These are phyloP conservation scores for Falco biarmicus DNA, from an alignment of 2,797 vertebrate genomes.

Conservation along the genomic window DNA sequence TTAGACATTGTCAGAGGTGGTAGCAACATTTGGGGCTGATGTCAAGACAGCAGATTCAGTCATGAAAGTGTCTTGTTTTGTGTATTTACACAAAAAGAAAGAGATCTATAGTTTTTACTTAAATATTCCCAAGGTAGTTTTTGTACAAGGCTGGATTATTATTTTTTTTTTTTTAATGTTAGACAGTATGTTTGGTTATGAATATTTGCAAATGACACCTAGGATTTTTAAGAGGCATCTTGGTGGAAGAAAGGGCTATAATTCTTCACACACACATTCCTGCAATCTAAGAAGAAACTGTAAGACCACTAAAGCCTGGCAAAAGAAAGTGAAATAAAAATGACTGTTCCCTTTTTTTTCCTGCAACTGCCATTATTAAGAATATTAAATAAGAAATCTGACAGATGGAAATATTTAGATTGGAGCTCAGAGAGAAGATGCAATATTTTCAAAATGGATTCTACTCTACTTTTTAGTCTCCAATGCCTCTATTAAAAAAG, in stretches of 20 bases:
- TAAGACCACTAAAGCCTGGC: slow-evolving; percentile 31
- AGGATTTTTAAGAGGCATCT: slow-evolving; percentile 6
- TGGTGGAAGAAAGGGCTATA: not conserved
- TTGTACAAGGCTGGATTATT: not conserved
- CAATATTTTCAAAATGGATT: slow-evolving; percentile 42
- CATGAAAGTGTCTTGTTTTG: not conserved
- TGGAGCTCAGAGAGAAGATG: slow-evolving; percentile 6
- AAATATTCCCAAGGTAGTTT: not conserved
- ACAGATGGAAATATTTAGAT: slow-evolving; percentile 57
- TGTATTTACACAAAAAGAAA: not conserved
- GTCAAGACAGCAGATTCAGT: not conserved
- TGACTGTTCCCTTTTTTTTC: not conserved
- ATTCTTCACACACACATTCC: slow-evolving; percentile 4
- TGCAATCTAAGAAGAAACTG: not conserved
- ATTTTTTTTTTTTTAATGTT: not conserved
- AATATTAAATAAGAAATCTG: slow-evolving; percentile 37
- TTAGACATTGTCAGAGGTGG: not conserved
- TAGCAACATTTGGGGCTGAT: not conserved
- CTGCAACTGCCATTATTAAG: not conserved
- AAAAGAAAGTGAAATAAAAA: slow-evolving; percentile 39
- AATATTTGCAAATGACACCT: not conserved
- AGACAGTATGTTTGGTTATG: not conserved
- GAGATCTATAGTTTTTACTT: not conserved
- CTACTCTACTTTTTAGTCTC: slow-evolving; percentile 12
- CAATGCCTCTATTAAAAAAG: slow-evolving; percentile 1